A percentile compares a stretch with the other conserved stretches of the same genome.
Evolutionary conservation across 2,888 invertebrate species (phyloP).

Genomic region (Spisula subtruncata): DNA sequence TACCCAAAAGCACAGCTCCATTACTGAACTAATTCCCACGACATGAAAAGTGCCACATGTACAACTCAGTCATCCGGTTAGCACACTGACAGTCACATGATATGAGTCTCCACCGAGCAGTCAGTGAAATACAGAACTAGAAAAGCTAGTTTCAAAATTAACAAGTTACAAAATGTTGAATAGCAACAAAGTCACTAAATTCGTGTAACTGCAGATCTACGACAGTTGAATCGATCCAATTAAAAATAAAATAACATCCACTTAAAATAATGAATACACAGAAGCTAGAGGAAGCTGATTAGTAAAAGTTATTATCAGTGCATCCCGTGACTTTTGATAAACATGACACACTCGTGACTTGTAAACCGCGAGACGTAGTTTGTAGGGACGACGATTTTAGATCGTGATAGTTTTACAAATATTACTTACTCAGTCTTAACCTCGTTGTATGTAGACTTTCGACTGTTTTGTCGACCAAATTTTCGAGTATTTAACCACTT

Average conservation of each 20-base stretch:
- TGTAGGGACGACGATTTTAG: background rate
- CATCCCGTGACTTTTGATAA: constrained; percentile 12
- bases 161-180: constrained; percentile 2
- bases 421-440: constrained; percentile 65
- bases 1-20: background rate
- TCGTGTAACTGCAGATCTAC: background rate
- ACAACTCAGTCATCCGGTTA: background rate
- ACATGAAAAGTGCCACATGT: constrained; percentile 17
- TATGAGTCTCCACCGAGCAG: background rate
- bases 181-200: background rate
- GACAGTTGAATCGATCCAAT: background rate
- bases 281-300: background rate
- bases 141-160: background rate
- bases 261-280: background rate
- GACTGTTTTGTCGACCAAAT: constrained; percentile 52
- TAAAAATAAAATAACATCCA: background rate
- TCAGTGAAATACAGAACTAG: background rate
- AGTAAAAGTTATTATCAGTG: background rate
- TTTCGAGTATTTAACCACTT: constrained; percentile 62
- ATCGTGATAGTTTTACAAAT: background rate
- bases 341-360: constrained; percentile 44
- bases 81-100: constrained; percentile 29
- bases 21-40: background rate
- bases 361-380: constrained; percentile 25
- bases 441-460: constrained; percentile 55